phyloP scores from a whole-genome alignment of 2,888 invertebrate species.

The Hymenopus coronatus region DNA sequence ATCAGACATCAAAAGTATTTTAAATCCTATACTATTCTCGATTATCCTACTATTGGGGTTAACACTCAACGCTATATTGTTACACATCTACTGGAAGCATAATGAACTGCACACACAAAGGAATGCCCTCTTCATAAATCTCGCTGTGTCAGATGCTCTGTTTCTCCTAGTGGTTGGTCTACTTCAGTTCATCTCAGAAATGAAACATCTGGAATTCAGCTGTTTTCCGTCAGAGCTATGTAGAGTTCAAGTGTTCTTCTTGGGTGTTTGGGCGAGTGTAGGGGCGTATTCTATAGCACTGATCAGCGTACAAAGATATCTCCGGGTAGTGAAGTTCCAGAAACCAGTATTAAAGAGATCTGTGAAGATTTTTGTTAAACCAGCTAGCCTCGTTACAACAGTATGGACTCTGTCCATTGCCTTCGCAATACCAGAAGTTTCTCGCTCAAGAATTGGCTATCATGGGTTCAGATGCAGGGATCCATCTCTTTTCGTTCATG shows the following conservation, averaged over 20 bases:
- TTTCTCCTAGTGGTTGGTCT: background rate
- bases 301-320: background rate
- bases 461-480: background rate
- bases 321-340: background rate
- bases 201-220: background rate
- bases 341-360: background rate
- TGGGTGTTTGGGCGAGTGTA: background rate
- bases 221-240: background rate
- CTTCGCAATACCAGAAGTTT: background rate
- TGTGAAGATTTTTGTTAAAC: background rate
- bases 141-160: background rate
- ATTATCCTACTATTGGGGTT: background rate
- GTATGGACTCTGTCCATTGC: background rate
- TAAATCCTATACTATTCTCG: background rate
- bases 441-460: background rate
- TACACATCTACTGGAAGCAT: background rate
- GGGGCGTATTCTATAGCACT: background rate
- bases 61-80: background rate
- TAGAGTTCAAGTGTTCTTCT: background rate
- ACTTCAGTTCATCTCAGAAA: background rate
- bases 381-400: background rate
- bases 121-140: background rate
- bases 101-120: background rate
- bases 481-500: background rate
- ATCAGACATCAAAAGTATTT: background rate